These are phyloP conservation scores for Schizaphis graminum DNA, from an alignment of 2,888 invertebrate genomes.

Conservation along the genomic window DNA sequence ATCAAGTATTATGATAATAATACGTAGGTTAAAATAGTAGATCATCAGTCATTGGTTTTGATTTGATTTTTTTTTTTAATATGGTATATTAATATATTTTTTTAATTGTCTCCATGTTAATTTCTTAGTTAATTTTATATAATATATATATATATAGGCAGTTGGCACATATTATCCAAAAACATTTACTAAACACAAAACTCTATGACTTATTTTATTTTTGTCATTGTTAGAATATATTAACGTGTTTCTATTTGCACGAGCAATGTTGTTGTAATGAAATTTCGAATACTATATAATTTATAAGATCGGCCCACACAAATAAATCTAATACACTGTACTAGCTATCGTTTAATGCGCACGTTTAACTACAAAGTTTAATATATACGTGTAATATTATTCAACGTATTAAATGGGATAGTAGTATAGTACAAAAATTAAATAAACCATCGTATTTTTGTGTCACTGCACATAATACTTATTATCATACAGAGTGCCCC, in stretches of 20 bases:
- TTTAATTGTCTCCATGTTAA: no score
- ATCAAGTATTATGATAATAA: no score
- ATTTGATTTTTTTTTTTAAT: no score
- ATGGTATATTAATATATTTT: no score
- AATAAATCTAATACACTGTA: background rate
- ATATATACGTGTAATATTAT: background rate
- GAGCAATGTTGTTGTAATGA: background rate
- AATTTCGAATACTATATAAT: background rate
- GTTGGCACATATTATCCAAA: no score
- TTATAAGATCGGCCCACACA: background rate
- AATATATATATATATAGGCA: no score
- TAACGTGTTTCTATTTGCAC: background rate
- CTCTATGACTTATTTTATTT: background rate
- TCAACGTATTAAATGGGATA: background rate
- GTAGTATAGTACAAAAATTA: background rate
- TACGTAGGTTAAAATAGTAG: no score
- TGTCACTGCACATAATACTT: background rate
- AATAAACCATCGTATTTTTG: background rate
- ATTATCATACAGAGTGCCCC: background rate
- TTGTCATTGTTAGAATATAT: background rate
- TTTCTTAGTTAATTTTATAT: no score
- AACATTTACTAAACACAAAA: background rate
- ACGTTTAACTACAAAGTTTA: background rate
- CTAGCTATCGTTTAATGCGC: background rate
- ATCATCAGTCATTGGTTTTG: no score